Base-by-base conservation (phyloP, 2,888 invertebrate species). In the Stratiomys singularior region DNA sequence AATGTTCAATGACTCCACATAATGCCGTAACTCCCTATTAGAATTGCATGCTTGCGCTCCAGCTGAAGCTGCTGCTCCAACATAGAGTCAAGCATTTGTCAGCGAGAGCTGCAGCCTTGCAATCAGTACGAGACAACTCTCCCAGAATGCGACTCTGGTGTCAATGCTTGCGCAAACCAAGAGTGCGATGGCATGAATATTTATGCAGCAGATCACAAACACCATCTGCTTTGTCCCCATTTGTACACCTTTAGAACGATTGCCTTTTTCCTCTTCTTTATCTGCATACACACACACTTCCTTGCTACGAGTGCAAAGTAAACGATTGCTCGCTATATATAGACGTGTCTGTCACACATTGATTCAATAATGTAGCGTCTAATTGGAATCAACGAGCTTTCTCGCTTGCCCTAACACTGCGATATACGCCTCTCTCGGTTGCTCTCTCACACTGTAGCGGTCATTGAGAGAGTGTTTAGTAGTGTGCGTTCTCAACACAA, bases 1-100 rank as follows among this genome's bases (percentile, higher is more conserved):
- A 37, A 37, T 63, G 69, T 47, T 69, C 69, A 66, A 37, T 66
- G 66, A 66, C n/a, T 66, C 63, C 27, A 18, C 58, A 58, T 23
- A 9, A 18, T 9, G 27, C 28, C 63, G 27, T 15, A 63, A 58
- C 37, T 37, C 37, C 37, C 37, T 5, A 37, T 37, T 37, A 37
- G 37, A 37, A 37, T 37, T 37, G 37, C 37, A 37, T 37, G 37
- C 37, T 5, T 5, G 37, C 9, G 3, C 37, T 37, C 37, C 37
- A 37, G 5, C 37, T 37, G 37, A 9, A 9, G 9, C 5, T 37
- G 5, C 3, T 3, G 3, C 37, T 5, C 37, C 3, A 5, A 37
- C 37, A 5, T 37, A 37, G 9, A n/a, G n/a, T n/a, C 37, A 37
- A 9, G 37, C 37, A 9, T 37, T 5, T 3, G 37, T 9, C 37